Base-by-base conservation (phyloP, 2,888 invertebrate genomes). In the Alcis repandata region DNA sequence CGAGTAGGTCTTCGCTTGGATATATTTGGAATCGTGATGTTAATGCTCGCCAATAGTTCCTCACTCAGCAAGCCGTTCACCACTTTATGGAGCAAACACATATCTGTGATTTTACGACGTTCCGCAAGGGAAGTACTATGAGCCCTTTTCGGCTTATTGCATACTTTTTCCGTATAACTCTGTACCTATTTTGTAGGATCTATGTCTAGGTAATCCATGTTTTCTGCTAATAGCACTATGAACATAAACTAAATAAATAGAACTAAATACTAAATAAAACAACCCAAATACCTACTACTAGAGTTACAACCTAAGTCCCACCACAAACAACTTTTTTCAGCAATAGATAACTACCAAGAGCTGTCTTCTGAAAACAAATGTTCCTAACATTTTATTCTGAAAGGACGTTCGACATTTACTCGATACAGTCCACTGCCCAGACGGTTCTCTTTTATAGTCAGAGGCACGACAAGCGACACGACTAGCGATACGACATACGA, bases 341-440 rank as follows among this genome's bases (percentile, higher is more conserved):
- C 40, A 22, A 49, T 27, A 27, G 27, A 27, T 59, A 59, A 49
- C 58, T 59, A 32, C 41, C n/a, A n/a, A 6, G 49, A 49, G 19
- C 59, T 49, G 49, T 41, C 49, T 22, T 19, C 45, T 43, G n/a
- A 38, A 45, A 52, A 52, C 13, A 58, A 60, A 59, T 59, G 52
- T 45, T 22, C 49, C 32, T 52, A 43, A 52, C 52, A 52, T 59
- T 59, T 59, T 52, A 46, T 46, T 57, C n/a, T 27, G 22, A 38
- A 48, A 20, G 33, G 22, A 27, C 27, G 36, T 46, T 45, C 45
- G 36, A 60, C 45, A 38, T 60, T 60, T 46, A 53, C 45, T 53
- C 46, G 36, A 8, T 33, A 53, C 52, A 17, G 38, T 53, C 60
- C 53, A 27, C 38, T 60, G 52, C 6, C 38, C 53, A 53, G 52